phyloP scores from a whole-genome alignment of 2,888 invertebrate genomes.

The Chesias legatella region DNA sequence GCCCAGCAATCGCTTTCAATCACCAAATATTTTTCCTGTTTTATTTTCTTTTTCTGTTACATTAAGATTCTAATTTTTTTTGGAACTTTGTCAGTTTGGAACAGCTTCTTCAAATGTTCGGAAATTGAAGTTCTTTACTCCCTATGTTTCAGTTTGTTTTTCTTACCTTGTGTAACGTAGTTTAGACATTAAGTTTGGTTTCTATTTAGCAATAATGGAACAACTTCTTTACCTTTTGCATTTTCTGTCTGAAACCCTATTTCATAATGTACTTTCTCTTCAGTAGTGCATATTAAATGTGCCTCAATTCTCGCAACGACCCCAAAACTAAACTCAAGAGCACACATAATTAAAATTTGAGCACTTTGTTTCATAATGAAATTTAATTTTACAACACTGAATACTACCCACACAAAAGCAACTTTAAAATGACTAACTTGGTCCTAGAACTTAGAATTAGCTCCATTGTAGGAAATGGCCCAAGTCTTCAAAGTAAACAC shows the following conservation, averaged over 20 bases:
- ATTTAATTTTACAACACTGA: conserved; percentile 26
- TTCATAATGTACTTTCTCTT: no score
- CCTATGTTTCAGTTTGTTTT: background rate
- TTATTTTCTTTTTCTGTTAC: no score
- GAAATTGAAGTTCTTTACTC: conserved; percentile 3
- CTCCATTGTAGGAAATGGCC: conserved; percentile 38
- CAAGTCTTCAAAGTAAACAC: conserved; percentile 45
- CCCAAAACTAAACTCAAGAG: conserved; percentile 23
- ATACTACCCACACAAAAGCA: conserved; percentile 22
- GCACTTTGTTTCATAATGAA: conserved; percentile 24
- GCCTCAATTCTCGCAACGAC: conserved; percentile 17
- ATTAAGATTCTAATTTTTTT: no score
- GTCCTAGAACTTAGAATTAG: conserved; percentile 36
- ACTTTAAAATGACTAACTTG: conserved; percentile 37
- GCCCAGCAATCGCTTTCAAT: no score
- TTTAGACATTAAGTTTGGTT: no score
- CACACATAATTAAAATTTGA: conserved; percentile 26
- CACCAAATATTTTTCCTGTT: no score
- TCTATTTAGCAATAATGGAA: no score
- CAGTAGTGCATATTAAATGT: conserved; percentile 22
- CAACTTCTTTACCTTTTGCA: no score
- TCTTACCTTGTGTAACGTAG: no score
- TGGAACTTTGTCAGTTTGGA: no score
- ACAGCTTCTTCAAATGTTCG: background rate
- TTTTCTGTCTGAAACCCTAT: no score